Percentiles rank a stretch among this genome's conserved stretches.
Evolutionary conservation across 2,113 vertebrate species (phyloP).

Genomic region (Gallinago jamesoni): DNA sequence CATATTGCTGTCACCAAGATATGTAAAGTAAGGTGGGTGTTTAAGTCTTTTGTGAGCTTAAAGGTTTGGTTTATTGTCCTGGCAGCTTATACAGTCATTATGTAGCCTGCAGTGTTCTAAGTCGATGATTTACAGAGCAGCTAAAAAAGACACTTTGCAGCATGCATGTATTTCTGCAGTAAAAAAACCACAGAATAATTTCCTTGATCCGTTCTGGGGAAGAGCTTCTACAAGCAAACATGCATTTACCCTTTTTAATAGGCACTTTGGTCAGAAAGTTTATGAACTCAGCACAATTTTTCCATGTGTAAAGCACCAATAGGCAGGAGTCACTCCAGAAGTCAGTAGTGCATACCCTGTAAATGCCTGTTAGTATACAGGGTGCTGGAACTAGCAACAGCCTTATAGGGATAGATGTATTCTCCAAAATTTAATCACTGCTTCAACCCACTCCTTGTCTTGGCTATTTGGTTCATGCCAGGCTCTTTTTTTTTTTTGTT

Average conservation of each 20-base stretch:
- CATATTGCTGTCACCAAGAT: neutral
- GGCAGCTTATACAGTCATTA: neutral
- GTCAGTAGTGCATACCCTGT: neutral
- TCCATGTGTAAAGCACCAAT: neutral
- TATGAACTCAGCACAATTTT: neutral
- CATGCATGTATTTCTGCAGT: neutral
- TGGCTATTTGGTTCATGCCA: neutral
- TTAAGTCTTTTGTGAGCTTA: neutral
- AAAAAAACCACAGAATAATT: neutral
- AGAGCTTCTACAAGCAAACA: neutral
- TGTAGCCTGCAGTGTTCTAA: neutral
- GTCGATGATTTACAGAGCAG: conserved; percentile 37
- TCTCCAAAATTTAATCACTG: neutral
- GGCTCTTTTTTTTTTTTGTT: neutral
- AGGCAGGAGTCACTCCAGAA: neutral
- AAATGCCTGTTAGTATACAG: neutral
- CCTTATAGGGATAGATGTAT: neutral
- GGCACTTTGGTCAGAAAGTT: neutral
- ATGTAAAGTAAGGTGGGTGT: neutral
- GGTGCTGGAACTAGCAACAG: neutral
- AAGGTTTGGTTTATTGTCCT: neutral
- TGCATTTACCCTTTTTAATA: neutral
- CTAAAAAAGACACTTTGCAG: neutral
- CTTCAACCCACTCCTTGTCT: neutral
- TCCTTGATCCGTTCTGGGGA: neutral